These are phyloP conservation scores for Poecile atricapillus DNA, from an alignment of 2,113 vertebrate genomes.

Conservation along the genomic window DNA sequence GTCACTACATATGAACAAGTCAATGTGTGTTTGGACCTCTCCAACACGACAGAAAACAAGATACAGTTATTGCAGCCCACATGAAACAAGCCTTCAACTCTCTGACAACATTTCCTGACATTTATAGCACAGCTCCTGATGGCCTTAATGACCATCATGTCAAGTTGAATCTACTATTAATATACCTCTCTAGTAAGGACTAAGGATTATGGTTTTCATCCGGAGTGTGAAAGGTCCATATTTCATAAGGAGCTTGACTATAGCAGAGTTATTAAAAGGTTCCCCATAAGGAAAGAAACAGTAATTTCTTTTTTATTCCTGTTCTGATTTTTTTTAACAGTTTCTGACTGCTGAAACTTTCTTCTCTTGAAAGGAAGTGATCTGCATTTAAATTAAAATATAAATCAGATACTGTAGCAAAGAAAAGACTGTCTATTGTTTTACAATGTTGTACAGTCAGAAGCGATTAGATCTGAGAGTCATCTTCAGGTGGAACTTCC, in stretches of 20 bases:
- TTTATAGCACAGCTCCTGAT: constrained; percentile 66
- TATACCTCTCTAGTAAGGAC: constrained; percentile 49
- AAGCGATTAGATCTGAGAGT: not conserved
- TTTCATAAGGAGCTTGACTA: constrained; percentile 53
- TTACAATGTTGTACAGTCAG: not conserved
- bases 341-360: not conserved
- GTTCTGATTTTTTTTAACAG: not conserved
- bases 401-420: not conserved
- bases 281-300: constrained; percentile 7
- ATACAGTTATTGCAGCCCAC: not conserved
- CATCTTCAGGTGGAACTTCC: not conserved
- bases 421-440: not conserved
- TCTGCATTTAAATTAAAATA: not conserved
- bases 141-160: constrained; percentile 67
- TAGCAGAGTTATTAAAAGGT: constrained; percentile 61
- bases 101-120: constrained; percentile 62
- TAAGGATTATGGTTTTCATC: constrained; percentile 61
- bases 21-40: not conserved
- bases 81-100: constrained; percentile 54
- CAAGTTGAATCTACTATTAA: constrained; percentile 67
- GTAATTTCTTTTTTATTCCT: not conserved
- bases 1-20: not conserved
- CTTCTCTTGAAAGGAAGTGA: not conserved
- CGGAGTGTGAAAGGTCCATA: constrained; percentile 52
- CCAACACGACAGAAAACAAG: constrained; percentile 6